phyloP scores from a whole-genome alignment of 2,888 invertebrate species.

The Leptarthrus brevirostris region DNA sequence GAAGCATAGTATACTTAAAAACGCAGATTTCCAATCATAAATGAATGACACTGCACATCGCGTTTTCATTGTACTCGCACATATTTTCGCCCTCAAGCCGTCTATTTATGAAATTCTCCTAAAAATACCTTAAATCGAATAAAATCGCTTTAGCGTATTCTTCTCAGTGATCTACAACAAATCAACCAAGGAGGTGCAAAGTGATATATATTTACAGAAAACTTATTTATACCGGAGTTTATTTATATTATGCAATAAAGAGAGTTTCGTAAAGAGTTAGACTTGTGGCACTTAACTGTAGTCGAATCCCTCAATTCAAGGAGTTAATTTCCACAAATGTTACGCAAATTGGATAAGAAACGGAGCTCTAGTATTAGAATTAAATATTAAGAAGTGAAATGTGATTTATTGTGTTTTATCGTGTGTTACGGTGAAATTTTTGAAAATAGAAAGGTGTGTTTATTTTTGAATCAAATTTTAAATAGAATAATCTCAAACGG shows the following conservation, averaged over 20 bases:
- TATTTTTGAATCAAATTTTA: conserved; percentile 39
- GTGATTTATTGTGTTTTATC: background rate
- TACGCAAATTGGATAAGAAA: background rate
- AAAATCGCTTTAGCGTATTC: conserved; percentile 43
- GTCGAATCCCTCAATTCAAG: conserved; percentile 25
- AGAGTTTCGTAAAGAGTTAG: conserved; percentile 38
- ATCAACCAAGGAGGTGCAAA: conserved; percentile 47
- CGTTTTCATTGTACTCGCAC: conserved; percentile 34
- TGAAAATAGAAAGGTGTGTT: conserved; percentile 17
- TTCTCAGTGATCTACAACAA: conserved; percentile 46
- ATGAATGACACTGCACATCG: conserved; percentile 28
- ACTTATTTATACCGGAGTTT: conserved; percentile 48
- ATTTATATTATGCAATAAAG: conserved; percentile 47
- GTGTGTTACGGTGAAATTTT: background rate
- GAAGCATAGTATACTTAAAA: too few species aligned
- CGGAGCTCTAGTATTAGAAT: too few species aligned
- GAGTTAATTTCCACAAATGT: background rate
- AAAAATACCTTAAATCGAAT: conserved; percentile 50
- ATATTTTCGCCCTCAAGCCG: conserved; percentile 37
- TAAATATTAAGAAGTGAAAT: background rate
- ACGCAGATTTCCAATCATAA: too few species aligned
- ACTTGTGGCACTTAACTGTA: conserved; percentile 21
- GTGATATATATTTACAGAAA: conserved; percentile 35
- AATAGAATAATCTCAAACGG: conserved; percentile 41
- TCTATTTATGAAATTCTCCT: conserved; percentile 45